These are phyloP conservation scores for Elephas maximus DNA, from an alignment of 2,113 vertebrate genomes.

Conservation along the genomic window DNA sequence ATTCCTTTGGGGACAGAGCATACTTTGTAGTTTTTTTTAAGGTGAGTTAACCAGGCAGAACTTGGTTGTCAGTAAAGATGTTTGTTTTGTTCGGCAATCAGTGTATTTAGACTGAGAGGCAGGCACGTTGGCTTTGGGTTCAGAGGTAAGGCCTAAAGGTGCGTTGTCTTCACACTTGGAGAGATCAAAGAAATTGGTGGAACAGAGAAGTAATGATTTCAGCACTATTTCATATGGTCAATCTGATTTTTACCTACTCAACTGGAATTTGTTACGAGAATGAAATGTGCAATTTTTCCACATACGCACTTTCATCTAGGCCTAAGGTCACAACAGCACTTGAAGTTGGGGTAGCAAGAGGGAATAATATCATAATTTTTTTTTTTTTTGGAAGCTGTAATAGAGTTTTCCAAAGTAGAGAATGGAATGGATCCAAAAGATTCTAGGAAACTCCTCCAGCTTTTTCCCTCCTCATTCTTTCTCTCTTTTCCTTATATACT, in stretches of 20 bases:
- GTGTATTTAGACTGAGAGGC: constrained; percentile 76
- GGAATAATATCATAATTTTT: neutral
- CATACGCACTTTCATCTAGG: neutral
- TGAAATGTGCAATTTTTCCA: neutral
- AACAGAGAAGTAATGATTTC: neutral
- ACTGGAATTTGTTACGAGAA: neutral
- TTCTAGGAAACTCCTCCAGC: neutral
- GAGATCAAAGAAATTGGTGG: neutral
- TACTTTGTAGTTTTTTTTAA: constrained; percentile 16
- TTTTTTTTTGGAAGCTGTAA: neutral
- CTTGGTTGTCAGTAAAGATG: constrained; percentile 59
- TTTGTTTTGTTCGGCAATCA: constrained; percentile 82
- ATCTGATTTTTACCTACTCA: neutral
- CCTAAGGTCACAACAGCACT: neutral
- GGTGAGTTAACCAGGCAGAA: constrained; percentile 60
- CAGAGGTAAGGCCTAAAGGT: constrained; percentile 24
- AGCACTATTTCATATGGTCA: neutral
- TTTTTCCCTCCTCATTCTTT: neutral
- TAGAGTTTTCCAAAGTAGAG: neutral
- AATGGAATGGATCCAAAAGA: neutral
- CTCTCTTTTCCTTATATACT: neutral
- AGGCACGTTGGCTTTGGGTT: neutral
- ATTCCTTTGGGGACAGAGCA: constrained; percentile 64
- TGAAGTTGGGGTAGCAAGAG: neutral
- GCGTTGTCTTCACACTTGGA: neutral